Evolutionary conservation across 2,797 vertebrate species (phyloP).

Genomic region (Pangasius krempfi): DNA sequence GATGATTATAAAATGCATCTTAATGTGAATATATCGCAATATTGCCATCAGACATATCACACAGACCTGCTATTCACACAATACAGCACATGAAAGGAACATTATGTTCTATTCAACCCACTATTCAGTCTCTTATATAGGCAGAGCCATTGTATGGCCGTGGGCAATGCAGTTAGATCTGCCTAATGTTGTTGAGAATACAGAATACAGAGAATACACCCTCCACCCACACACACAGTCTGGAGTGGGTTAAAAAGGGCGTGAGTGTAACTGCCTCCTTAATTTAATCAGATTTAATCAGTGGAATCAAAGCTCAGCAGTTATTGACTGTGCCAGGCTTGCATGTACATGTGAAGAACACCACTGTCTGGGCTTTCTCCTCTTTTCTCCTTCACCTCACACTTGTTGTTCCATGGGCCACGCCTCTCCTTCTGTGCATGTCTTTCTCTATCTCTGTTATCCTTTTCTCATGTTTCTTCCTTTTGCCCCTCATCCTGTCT

Average conservation of each 20-base stretch:
- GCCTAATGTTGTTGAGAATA: background rate
- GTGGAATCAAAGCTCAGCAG: conserved; percentile 17
- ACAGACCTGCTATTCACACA: background rate
- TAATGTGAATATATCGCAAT: background rate
- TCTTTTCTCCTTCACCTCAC: background rate
- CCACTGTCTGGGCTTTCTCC: background rate
- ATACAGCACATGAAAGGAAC: background rate
- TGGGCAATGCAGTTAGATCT: background rate
- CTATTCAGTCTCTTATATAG: background rate
- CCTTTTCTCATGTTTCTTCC: background rate
- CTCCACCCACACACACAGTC: background rate
- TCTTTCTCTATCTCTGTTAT: background rate
- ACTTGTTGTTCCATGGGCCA: conserved; percentile 9
- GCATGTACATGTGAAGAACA: conserved; percentile 2
- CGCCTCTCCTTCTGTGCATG: background rate
- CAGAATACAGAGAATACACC: background rate
- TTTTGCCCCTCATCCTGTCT: conserved; percentile 10
- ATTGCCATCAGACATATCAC: background rate
- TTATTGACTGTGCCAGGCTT: background rate
- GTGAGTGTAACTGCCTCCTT: conserved; percentile 17
- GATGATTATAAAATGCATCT: background rate
- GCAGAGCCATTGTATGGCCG: background rate
- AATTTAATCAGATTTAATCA: conserved; percentile 28
- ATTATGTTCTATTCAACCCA: background rate
- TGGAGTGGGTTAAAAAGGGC: conserved; percentile 18